phyloP scores from a whole-genome alignment of 2,113 vertebrate species.

The Sciurus niger region DNA sequence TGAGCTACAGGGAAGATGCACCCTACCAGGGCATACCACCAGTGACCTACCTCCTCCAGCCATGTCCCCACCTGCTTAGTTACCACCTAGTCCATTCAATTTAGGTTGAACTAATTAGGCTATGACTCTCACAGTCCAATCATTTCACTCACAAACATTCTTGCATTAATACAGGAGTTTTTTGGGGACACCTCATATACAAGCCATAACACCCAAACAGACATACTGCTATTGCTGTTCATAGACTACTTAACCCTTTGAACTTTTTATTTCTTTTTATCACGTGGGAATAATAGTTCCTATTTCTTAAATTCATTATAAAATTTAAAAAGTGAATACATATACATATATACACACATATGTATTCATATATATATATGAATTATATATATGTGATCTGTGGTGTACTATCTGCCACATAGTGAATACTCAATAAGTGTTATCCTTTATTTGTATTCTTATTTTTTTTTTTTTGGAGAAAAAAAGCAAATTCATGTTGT shows the following conservation, averaged over 20 bases:
- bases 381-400: background rate
- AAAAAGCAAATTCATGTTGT: background rate
- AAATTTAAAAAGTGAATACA: constrained; percentile 2
- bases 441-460: background rate
- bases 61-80: too few relatives aligned
- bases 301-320: constrained; percentile 33
- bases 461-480: background rate
- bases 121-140: too few relatives aligned
- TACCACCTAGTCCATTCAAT: too few relatives aligned
- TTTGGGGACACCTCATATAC: too few relatives aligned
- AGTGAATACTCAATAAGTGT: constrained; percentile 12
- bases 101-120: too few relatives aligned
- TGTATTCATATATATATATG: too few relatives aligned
- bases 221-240: background rate
- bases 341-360: too few relatives aligned
- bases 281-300: background rate
- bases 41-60: too few relatives aligned
- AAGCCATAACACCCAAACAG: background rate
- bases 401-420: background rate
- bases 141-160: too few relatives aligned
- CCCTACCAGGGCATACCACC: too few relatives aligned
- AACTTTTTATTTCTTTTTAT: constrained; percentile 5
- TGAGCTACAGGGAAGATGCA: too few relatives aligned
- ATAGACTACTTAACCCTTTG: background rate
- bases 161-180: too few relatives aligned